Conservation (phyloP, 2,888 invertebrate genomes). For the Drosophila rubida region DNA sequence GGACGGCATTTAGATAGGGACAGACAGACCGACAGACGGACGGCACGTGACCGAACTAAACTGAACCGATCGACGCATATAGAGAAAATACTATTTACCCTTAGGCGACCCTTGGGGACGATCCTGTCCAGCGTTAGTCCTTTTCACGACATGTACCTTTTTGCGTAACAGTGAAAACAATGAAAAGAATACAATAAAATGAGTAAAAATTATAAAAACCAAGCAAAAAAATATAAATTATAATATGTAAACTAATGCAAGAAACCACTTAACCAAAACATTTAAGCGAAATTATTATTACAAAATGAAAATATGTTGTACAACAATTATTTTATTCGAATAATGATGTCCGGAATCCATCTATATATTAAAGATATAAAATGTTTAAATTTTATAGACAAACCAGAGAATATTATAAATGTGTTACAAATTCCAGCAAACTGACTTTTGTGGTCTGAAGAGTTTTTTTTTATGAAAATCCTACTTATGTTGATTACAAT, state of each 20-base stretch:
- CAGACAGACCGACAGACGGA: slow-evolving; percentile 17
- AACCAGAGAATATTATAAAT: slow-evolving; percentile 46
- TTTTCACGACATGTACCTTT: slow-evolving; percentile 82
- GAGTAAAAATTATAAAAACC: slow-evolving; percentile 34
- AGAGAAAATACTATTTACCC: slow-evolving; percentile 37
- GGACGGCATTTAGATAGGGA: slow-evolving; percentile 58
- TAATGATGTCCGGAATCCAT: slow-evolving; percentile 48
- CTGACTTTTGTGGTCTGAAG: slow-evolving; percentile 5
- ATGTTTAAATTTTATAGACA: slow-evolving; percentile 62
- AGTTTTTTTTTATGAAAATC: not conserved
- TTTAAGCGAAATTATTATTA: slow-evolving; percentile 35
- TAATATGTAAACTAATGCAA: slow-evolving; percentile 65
- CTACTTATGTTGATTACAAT: no score
- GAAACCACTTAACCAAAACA: slow-evolving; percentile 42
- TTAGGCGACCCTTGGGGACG: slow-evolving; percentile 40
- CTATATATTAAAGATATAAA: slow-evolving; percentile 33
- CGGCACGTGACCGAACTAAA: not conserved
- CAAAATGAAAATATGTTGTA: slow-evolving; percentile 42
- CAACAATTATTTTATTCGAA: slow-evolving; percentile 58
- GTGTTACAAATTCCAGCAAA: slow-evolving; percentile 46
- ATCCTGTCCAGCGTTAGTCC: slow-evolving; percentile 65
- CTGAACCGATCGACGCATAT: not conserved
- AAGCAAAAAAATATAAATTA: slow-evolving; percentile 40
- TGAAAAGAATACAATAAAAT: slow-evolving; percentile 81
- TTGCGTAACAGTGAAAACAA: slow-evolving; percentile 77